phyloP scores from a whole-genome alignment of 2,888 invertebrate genomes.

The Lamproptera curius region DNA sequence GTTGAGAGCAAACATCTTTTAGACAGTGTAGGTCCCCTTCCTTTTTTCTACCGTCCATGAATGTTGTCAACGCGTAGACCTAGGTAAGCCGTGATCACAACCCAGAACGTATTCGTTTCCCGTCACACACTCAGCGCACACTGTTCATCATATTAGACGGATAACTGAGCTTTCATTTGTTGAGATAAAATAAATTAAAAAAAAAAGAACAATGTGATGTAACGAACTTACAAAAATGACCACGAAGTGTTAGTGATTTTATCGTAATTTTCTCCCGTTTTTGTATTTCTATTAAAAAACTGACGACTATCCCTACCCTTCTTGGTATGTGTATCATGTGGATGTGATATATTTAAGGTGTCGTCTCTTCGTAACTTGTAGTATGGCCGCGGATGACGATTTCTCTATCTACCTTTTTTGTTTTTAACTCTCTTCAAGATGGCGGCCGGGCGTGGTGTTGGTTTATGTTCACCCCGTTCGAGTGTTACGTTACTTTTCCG shows the following conservation, averaged over 20 bases:
- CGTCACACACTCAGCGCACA: slow-evolving; percentile 36
- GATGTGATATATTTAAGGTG: slow-evolving; percentile 47
- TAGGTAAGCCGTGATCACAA: slow-evolving; percentile 28
- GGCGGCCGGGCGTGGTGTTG: slow-evolving; percentile 16
- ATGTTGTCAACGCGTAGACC: slow-evolving; percentile 49
- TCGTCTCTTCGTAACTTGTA: slow-evolving; percentile 20
- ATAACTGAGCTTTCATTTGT: slow-evolving; percentile 47
- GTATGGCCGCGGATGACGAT: slow-evolving; percentile 26
- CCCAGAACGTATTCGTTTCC: slow-evolving; percentile 26
- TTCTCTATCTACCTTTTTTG: neutral
- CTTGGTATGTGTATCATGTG: slow-evolving; percentile 42
- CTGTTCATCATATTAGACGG: slow-evolving; percentile 26
- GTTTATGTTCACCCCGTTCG: slow-evolving; percentile 32
- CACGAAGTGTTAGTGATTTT: slow-evolving; percentile 64
- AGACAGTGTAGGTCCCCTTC: slow-evolving; percentile 27
- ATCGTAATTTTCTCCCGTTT: slow-evolving; percentile 38
- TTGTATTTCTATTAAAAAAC: slow-evolving; percentile 43
- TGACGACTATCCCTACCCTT: slow-evolving; percentile 40
- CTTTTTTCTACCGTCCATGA: slow-evolving; percentile 71
- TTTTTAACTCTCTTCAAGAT: slow-evolving; percentile 4
- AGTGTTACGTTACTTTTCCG: slow-evolving; percentile 26
- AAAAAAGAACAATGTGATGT: slow-evolving; percentile 45
- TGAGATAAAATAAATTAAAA: neutral
- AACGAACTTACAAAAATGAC: slow-evolving; percentile 53
- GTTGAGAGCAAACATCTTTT: neutral